Percentiles rank a stretch among this genome's conserved stretches.
phyloP scores from a whole-genome alignment of 2,113 vertebrate species.

The Thalassoma bifasciatum region DNA sequence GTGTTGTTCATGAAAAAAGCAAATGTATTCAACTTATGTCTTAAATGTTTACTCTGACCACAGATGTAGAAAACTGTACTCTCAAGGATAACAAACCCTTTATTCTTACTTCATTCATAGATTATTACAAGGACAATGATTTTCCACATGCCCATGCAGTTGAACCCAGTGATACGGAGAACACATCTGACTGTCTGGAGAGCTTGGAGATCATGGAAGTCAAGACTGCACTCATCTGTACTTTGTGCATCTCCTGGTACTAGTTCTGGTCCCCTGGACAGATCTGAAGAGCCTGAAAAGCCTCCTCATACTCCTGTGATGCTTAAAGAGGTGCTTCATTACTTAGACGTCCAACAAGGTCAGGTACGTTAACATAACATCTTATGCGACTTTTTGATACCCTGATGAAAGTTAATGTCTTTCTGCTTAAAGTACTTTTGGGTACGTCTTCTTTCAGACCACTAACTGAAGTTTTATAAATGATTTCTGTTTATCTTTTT shows the following conservation, averaged over 20 bases:
- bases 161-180: constrained; percentile 50
- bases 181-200: constrained; percentile 24
- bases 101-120: constrained; percentile 32
- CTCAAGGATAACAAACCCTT: neutral
- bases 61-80: neutral
- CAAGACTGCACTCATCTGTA: constrained; percentile 35
- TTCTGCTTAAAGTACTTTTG: constrained; percentile 13
- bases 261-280: constrained; percentile 14
- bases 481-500: constrained; percentile 10
- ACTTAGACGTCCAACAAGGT: constrained; percentile 69
- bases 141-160: constrained; percentile 21
- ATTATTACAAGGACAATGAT: constrained; percentile 44
- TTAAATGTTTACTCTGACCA: neutral
- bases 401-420: neutral
- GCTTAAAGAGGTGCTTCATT: constrained; percentile 77
- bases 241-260: constrained; percentile 38
- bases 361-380: constrained; percentile 67
- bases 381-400: constrained; percentile 15
- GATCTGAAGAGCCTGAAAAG: constrained; percentile 42
- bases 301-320: constrained; percentile 74
- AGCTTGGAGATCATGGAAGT: constrained; percentile 55
- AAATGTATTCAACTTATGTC: constrained; percentile 19
- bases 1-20: constrained; percentile 8
- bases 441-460: neutral
- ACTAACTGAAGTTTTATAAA: neutral